phyloP scores from a whole-genome alignment of 1,140 invertebrate species.

The Drosophila nigrodunni region DNA sequence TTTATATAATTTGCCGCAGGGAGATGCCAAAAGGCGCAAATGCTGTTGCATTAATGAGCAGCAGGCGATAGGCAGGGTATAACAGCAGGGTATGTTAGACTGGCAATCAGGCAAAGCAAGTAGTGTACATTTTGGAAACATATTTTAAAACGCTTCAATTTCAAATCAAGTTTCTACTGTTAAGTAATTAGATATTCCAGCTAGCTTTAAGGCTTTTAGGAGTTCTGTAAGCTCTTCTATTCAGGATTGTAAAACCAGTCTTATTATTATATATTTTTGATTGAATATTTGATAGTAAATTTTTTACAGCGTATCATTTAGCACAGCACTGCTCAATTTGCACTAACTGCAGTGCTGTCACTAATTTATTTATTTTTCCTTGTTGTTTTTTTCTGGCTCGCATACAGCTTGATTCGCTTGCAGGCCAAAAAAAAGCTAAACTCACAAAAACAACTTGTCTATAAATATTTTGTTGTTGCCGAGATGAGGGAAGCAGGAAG shows the following conservation, averaged over 20 bases:
- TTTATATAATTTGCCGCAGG: constrained; percentile 70
- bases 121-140: not conserved
- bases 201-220: too few relatives aligned
- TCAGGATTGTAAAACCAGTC: too few relatives aligned
- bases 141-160: not conserved
- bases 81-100: constrained; percentile 24
- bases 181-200: too few relatives aligned
- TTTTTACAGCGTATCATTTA: constrained; percentile 14
- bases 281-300: too few relatives aligned
- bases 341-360: constrained; percentile 5
- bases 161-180: too few relatives aligned
- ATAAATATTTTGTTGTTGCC: constrained; percentile 67
- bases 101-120: not conserved
- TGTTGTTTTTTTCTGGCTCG: not conserved
- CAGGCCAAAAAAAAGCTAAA: constrained; percentile 44
- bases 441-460: constrained; percentile 50
- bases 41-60: constrained; percentile 52
- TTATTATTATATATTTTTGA: too few relatives aligned
- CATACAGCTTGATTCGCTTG: constrained; percentile 31
- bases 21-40: constrained; percentile 61
- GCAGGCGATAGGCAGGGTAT: constrained; percentile 29
- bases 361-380: constrained; percentile 23
- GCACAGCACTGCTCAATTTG: constrained; percentile 1
- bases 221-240: too few relatives aligned
- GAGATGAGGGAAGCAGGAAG: not conserved